Evolutionary conservation across 1,140 invertebrate genomes (phyloP).

Genomic region (Coboldia fuscipes): DNA sequence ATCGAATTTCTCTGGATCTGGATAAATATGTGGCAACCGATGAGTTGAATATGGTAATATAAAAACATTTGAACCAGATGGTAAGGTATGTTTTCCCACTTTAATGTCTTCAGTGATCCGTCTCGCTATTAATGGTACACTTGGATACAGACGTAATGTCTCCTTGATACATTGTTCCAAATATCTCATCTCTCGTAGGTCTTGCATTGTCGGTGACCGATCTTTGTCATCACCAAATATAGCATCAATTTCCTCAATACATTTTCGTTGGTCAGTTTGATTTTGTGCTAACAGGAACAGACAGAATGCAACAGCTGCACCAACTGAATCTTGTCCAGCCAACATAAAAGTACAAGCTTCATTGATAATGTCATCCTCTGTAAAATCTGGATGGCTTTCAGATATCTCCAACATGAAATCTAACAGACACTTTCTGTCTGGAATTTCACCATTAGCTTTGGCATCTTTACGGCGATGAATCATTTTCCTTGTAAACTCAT

Average conservation of each 20-base stretch:
- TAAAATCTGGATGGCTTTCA: slow-evolving; percentile 29
- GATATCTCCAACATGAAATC: slow-evolving; percentile 46
- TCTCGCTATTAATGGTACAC: slow-evolving; percentile 39
- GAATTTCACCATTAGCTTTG: slow-evolving; percentile 5
- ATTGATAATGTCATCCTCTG: slow-evolving; percentile 42
- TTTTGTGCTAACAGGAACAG: slow-evolving; percentile 35
- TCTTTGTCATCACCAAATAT: slow-evolving; percentile 26
- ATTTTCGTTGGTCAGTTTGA: slow-evolving; percentile 35
- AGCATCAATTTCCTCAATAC: slow-evolving; percentile 29
- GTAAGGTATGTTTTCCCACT: slow-evolving; percentile 20
- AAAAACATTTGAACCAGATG: slow-evolving; percentile 20
- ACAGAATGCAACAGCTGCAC: slow-evolving; percentile 32
- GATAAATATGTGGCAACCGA: slow-evolving; percentile 34
- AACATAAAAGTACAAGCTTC: slow-evolving; percentile 56
- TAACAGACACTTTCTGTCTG: slow-evolving; percentile 15
- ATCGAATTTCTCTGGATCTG: slow-evolving; percentile 46
- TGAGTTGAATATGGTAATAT: slow-evolving; percentile 37
- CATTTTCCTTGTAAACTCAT: slow-evolving; percentile 31
- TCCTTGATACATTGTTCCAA: slow-evolving; percentile 48
- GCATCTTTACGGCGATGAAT: slow-evolving; percentile 16
- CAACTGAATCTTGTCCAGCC: slow-evolving; percentile 57
- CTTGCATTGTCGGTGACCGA: slow-evolving; percentile 27
- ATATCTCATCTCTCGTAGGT: slow-evolving; percentile 35
- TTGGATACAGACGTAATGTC: slow-evolving; percentile 38
- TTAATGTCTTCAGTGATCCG: slow-evolving; percentile 29